phyloP scores from a whole-genome alignment of 2,888 invertebrate species.

The Heteropelma amictum region DNA sequence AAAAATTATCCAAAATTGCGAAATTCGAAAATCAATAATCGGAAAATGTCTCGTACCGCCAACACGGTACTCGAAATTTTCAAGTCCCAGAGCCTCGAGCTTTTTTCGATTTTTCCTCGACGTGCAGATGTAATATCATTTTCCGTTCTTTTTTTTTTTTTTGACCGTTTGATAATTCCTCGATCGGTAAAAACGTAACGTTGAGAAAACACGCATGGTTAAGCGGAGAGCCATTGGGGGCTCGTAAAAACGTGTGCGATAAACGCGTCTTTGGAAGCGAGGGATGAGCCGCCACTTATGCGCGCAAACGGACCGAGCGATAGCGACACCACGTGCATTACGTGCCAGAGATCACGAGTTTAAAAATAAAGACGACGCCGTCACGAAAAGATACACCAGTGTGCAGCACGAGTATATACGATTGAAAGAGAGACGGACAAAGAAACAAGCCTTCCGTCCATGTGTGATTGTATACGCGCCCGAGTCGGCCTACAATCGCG shows the following conservation, averaged over 20 bases:
- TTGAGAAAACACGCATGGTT: too few relatives aligned
- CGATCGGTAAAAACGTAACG: too few relatives aligned
- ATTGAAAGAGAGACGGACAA: constrained; percentile 4
- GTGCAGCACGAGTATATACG: constrained; percentile 8
- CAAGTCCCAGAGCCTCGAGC: too few relatives aligned
- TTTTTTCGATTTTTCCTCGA: background rate
- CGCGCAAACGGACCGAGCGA: background rate
- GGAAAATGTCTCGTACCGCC: background rate
- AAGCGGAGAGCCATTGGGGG: constrained; percentile 51
- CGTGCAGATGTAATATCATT: background rate
- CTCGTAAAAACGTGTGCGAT: constrained; percentile 30
- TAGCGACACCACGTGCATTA: constrained; percentile 55
- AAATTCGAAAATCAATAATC: too few relatives aligned
- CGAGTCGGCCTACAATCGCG: too few relatives aligned
- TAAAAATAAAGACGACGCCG: constrained; percentile 68
- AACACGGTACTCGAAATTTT: background rate
- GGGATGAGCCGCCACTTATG: background rate
- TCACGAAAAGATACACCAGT: constrained; percentile 48
- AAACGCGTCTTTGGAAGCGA: constrained; percentile 35
- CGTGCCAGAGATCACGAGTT: constrained; percentile 56
- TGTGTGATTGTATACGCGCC: too few relatives aligned
- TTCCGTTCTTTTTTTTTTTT: too few relatives aligned
- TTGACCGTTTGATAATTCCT: too few relatives aligned
- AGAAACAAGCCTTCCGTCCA: too few relatives aligned
- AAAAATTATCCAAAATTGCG: background rate